phyloP scores from a whole-genome alignment of 1,140 invertebrate species.

The Coptotermes formosanus region DNA sequence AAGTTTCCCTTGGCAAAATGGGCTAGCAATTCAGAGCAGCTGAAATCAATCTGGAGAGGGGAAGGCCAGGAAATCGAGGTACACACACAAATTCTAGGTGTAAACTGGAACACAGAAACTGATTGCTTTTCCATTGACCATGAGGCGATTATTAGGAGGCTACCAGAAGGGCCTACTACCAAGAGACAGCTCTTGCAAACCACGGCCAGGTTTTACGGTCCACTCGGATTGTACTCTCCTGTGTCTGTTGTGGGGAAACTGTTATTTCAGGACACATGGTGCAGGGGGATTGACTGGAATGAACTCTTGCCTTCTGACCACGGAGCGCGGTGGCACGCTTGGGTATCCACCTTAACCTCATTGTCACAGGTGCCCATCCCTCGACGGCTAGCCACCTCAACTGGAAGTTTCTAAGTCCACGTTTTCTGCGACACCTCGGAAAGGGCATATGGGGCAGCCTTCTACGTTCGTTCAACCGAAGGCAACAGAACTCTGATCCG shows the following conservation, averaged over 20 bases:
- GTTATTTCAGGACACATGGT: neutral
- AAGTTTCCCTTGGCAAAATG: neutral
- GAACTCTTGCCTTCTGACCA: neutral
- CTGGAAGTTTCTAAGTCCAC: too few species aligned
- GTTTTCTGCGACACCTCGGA: neutral
- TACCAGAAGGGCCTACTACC: neutral
- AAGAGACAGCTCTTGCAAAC: neutral
- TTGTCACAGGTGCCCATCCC: too few species aligned
- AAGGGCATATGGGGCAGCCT: neutral
- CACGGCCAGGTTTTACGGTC: neutral
- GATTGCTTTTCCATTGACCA: too few species aligned
- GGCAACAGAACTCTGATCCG: fast-evolving
- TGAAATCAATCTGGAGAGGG: neutral
- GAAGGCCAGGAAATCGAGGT: neutral
- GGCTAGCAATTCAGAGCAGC: neutral
- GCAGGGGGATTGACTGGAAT: neutral
- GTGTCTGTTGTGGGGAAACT: neutral
- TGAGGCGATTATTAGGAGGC: too few species aligned
- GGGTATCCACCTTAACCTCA: too few species aligned
- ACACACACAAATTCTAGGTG: neutral
- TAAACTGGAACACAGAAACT: neutral
- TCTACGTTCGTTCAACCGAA: neutral
- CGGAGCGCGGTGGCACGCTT: too few species aligned
- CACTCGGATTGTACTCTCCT: neutral
- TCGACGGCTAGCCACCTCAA: too few species aligned